A percentile compares a stretch with the other conserved stretches of the same genome.
These are phyloP conservation scores for Astreopora myriophthalma DNA, from an alignment of 64 coral and sea anemone genomes.

Conservation along the genomic window DNA sequence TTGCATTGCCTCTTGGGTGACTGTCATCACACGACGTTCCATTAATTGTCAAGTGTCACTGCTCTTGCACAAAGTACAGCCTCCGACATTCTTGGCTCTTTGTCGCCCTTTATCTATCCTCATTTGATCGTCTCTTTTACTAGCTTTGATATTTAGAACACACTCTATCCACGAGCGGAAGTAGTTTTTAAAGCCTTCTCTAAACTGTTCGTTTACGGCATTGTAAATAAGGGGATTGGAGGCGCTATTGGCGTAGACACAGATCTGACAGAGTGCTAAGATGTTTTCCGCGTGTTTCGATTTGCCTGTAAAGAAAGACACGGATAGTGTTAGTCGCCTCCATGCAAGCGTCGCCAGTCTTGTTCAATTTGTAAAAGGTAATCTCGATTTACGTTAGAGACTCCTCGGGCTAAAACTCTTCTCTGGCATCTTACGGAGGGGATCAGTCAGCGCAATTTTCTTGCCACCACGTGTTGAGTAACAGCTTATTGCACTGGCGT, in stretches of 20 bases:
- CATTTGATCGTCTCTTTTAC: neutral
- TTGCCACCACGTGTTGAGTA: no score
- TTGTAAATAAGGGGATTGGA: constrained; percentile 90
- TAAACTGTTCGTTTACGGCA: constrained; percentile 87
- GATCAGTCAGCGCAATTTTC: no score
- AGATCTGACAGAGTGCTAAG: constrained; percentile 76
- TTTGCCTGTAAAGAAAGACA: neutral
- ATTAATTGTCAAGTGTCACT: neutral
- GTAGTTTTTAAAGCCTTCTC: constrained; percentile 85
- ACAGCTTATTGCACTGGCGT: no score
- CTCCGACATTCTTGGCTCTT: neutral
- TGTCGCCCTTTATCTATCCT: neutral
- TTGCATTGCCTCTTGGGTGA: neutral
- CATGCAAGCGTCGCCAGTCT: no score
- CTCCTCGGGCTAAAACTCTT: no score
- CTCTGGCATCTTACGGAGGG: no score
- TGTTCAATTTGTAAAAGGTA: no score
- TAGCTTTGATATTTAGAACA: constrained; percentile 24
- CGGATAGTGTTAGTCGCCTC: no score
- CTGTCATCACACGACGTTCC: neutral
- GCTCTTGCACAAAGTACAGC: neutral
- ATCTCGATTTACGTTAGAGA: no score
- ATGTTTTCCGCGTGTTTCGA: constrained; percentile 19
- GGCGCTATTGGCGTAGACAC: constrained; percentile 89
- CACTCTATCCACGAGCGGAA: constrained; percentile 82